Percentiles rank a stretch among this genome's conserved stretches.
Evolutionary conservation across 2,113 vertebrate genomes (phyloP).

Genomic region (Indicator indicator): DNA sequence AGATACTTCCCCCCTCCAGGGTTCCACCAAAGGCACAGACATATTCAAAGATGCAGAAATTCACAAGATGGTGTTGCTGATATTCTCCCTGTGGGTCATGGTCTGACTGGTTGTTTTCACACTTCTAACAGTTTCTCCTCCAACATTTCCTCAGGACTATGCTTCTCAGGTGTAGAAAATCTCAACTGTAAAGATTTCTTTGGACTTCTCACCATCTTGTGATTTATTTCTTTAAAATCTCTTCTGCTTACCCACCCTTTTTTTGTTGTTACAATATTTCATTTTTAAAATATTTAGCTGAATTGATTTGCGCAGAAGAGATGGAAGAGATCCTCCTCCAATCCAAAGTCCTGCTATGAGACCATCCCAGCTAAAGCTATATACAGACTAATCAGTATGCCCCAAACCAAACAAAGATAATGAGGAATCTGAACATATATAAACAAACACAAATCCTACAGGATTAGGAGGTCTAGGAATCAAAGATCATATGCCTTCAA

Average conservation of each 20-base stretch:
- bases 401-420: constrained; percentile 43
- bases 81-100: background rate
- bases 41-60: background rate
- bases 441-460: constrained; percentile 42
- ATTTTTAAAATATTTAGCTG: background rate
- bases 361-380: background rate
- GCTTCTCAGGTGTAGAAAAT: background rate
- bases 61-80: background rate
- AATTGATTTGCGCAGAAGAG: background rate
- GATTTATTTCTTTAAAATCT: background rate
- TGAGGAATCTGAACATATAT: background rate
- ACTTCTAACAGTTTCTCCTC: background rate
- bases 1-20: background rate
- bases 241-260: background rate
- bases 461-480: constrained; percentile 30
- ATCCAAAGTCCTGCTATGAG: background rate
- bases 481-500: background rate
- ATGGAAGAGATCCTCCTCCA: background rate
- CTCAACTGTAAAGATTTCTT: background rate
- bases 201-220: background rate
- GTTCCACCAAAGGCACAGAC: background rate
- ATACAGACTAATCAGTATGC: background rate
- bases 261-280: background rate
- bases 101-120: background rate
- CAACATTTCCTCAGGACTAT: background rate